Percentiles rank a stretch among this genome's conserved stretches.
These are phyloP conservation scores for Falco cherrug DNA, from an alignment of 2,797 vertebrate genomes.

Conservation along the genomic window DNA sequence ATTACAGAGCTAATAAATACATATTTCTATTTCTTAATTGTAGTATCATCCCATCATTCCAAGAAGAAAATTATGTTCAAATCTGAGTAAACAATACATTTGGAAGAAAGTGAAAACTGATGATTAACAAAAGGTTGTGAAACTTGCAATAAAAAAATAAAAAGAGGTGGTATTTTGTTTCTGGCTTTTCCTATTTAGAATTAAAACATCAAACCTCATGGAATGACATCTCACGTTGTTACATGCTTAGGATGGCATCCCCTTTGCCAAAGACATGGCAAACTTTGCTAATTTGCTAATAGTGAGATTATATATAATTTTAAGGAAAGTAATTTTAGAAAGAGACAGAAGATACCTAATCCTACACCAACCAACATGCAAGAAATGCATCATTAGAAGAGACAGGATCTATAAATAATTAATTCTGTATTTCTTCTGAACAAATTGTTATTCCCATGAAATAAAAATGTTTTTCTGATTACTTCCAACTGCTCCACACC, in stretches of 20 bases:
- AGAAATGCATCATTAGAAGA: background rate
- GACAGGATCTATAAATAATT: background rate
- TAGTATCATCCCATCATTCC: background rate
- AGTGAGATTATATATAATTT: background rate
- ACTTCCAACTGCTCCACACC: background rate
- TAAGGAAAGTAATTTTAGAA: background rate
- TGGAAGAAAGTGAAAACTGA: background rate
- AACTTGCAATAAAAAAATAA: background rate
- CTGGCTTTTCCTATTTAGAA: background rate
- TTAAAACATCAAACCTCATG: background rate
- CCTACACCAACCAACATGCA: background rate
- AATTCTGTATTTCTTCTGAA: background rate
- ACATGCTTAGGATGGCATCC: background rate
- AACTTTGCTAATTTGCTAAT: background rate
- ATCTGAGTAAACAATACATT: background rate
- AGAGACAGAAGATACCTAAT: background rate
- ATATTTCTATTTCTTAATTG: constrained; percentile 19
- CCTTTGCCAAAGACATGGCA: background rate
- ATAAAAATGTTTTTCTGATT: constrained; percentile 22
- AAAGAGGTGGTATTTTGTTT: background rate
- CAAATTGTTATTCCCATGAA: constrained; percentile 14
- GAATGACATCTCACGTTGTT: background rate
- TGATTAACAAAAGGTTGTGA: background rate
- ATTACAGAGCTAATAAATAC: constrained; percentile 41
- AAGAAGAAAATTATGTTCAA: constrained; percentile 47